These are phyloP conservation scores for Halyomorpha halys DNA, from an alignment of 1,140 invertebrate genomes.

Conservation along the genomic window DNA sequence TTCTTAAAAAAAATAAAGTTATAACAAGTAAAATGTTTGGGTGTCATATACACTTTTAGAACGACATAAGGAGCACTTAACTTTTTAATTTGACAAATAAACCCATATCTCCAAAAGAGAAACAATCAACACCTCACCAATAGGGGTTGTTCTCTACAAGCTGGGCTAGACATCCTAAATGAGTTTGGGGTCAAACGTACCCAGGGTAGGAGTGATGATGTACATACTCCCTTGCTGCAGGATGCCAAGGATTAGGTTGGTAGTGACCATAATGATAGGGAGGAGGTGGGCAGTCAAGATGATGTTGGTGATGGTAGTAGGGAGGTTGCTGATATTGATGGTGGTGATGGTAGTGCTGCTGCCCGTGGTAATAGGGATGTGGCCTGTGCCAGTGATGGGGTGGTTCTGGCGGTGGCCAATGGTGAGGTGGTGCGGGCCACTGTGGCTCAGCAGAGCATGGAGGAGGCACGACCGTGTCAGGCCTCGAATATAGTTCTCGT, in stretches of 20 bases:
- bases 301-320: slow-evolving; percentile 19
- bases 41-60: not conserved
- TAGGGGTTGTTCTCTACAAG: slow-evolving; percentile 29
- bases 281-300: slow-evolving; percentile 11
- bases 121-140: slow-evolving; percentile 19
- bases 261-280: slow-evolving; percentile 21
- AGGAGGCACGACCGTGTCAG: slow-evolving; percentile 15
- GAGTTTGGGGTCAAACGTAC: slow-evolving; percentile 31
- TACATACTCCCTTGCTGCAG: slow-evolving; percentile 23
- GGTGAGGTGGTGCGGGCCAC: slow-evolving; percentile 16
- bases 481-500: slow-evolving; percentile 21
- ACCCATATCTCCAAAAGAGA: slow-evolving; percentile 3
- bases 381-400: slow-evolving; percentile 26
- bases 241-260: slow-evolving; percentile 17
- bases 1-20: no score
- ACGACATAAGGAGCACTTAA: slow-evolving; percentile 4
- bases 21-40: no score
- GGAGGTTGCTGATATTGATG: slow-evolving; percentile 21
- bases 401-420: slow-evolving; percentile 22
- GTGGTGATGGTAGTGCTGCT: slow-evolving; percentile 22
- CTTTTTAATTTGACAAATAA: slow-evolving; percentile 2
- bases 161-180: slow-evolving; percentile 28
- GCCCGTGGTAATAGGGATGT: slow-evolving; percentile 28
- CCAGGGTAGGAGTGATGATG: slow-evolving; percentile 22
- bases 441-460: slow-evolving; percentile 17